These are phyloP conservation scores for Eciton burchellii DNA, from an alignment of 1,140 invertebrate species.

Conservation along the genomic window DNA sequence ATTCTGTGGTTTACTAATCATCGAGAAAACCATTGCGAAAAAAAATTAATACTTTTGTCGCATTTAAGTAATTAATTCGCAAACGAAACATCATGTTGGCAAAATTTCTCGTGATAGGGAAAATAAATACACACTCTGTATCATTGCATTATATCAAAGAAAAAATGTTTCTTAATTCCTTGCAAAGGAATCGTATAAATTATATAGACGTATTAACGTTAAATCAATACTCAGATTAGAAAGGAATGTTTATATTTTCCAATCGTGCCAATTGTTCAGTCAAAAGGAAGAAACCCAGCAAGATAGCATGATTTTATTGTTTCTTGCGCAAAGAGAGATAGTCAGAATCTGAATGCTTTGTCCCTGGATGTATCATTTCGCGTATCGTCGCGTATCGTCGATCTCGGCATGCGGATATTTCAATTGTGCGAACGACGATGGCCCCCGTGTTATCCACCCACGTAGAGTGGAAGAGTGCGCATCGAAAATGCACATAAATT, in stretches of 20 bases:
- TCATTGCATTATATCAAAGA: background rate
- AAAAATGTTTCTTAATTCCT: background rate
- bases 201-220: no score
- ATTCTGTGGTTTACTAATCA: background rate
- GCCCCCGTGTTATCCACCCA: conserved; percentile 57
- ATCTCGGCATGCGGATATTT: conserved; percentile 55
- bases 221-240: no score
- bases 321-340: conserved; percentile 2
- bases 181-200: background rate
- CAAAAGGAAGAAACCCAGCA: background rate
- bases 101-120: background rate
- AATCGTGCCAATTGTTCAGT: background rate
- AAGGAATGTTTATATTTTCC: background rate
- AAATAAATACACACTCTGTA: background rate
- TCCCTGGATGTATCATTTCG: conserved; percentile 45
- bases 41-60: background rate
- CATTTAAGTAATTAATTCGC: background rate
- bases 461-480: conserved; percentile 46
- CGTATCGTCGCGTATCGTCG: conserved; percentile 35
- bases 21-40: background rate
- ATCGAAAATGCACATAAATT: conserved; percentile 68
- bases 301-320: background rate
- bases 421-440: conserved; percentile 51
- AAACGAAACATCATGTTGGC: background rate
- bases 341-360: background rate